Base-by-base conservation (phyloP, 2,113 vertebrate species). In the Athene cunicularia region DNA sequence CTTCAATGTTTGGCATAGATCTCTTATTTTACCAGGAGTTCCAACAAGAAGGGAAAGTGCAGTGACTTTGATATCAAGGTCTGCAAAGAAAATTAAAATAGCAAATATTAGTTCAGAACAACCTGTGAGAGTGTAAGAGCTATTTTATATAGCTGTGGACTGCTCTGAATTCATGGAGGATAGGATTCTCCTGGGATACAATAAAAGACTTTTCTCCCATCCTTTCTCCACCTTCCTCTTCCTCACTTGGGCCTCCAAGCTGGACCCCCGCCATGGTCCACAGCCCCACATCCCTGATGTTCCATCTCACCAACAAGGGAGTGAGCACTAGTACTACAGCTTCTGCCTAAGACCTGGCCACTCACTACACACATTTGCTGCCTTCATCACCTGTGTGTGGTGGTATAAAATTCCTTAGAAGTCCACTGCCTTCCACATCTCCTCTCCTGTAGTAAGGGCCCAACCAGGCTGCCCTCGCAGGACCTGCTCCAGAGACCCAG, bases 71-170 rank as follows among this genome's bases (percentile, higher is more conserved):
- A 83, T 90, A 93, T 80, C 63, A 93, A 91, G 74, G 81, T 76
- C 95, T 93, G 59, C 84, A 97, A 93, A 95, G 93, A 95, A 97
- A 96, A 97, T 85, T 97, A 94, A 94, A 96, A 88, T 10, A 80
- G 84, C 91, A 96, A 97, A 94, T 94, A 95, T 85, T 86, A 85
- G 74, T 94, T 94, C 95, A 88, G 87, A 95, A 86, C 66, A 91
- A 95, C 71, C 67, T 80, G 62, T 66, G 71, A 85, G 67, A 90
- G 18, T 3, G 1, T 53, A 80, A 91, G 63, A 88, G 64, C 52
- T 90, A 13, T 74, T 93, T 80, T 53, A 35, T 19, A 23, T 7
- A 53, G 64, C 60, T 86, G 28, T 27, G 27, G 41, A 26, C 26
- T 62, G 49, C 84, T 91, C 83, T 56, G 41, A 76, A 64, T 23